A percentile compares a stretch with the other conserved stretches of the same genome.
Evolutionary conservation across 2,888 invertebrate species (phyloP).

Genomic region (Dolichomitus sp.): DNA sequence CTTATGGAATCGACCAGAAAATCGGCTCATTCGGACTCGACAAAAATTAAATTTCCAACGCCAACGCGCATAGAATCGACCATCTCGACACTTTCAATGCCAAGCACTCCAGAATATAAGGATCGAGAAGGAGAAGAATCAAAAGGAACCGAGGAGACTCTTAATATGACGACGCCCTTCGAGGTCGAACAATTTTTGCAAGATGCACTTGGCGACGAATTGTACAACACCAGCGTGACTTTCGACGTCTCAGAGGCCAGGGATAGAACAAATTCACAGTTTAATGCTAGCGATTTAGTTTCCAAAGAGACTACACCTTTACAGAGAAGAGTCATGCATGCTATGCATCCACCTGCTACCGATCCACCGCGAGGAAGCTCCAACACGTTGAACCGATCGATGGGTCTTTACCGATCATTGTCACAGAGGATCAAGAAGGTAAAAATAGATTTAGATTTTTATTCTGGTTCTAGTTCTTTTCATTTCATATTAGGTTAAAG

Average conservation of each 20-base stretch:
- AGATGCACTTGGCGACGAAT: conserved; percentile 74
- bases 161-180: conserved; percentile 55
- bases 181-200: conserved; percentile 75
- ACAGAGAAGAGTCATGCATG: conserved; percentile 32
- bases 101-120: conserved; percentile 27
- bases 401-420: conserved; percentile 71
- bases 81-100: conserved; percentile 67
- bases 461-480: neutral
- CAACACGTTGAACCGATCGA: conserved; percentile 68
- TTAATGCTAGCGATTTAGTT: conserved; percentile 70
- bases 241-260: conserved; percentile 52
- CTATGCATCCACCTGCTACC: conserved; percentile 47
- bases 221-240: conserved; percentile 69
- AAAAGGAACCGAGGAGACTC: conserved; percentile 10
- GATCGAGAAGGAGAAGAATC: neutral
- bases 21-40: conserved; percentile 58
- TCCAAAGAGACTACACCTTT: conserved; percentile 69
- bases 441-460: neutral
- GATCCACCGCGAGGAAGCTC: conserved; percentile 55
- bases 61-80: conserved; percentile 61
- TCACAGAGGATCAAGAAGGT: conserved; percentile 74
- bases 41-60: conserved; percentile 55
- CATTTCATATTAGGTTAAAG: no score
- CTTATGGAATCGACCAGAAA: conserved; percentile 76
- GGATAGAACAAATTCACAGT: conserved; percentile 62